Evolutionary conservation across 2,888 invertebrate species (phyloP).

Genomic region (Rhagonycha lutea): DNA sequence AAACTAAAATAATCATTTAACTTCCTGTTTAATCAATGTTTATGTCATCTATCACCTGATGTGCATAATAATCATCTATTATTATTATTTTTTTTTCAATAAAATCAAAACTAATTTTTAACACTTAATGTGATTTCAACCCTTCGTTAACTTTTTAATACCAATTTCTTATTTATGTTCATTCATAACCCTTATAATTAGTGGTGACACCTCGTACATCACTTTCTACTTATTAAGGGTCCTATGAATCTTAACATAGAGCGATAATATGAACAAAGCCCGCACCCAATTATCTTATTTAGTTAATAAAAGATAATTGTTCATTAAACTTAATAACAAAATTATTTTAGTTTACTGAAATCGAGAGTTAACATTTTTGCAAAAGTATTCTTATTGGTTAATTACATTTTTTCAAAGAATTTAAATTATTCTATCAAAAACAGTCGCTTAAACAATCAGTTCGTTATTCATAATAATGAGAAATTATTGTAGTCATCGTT

Average conservation of each 20-base stretch:
- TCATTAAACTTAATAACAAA: background rate
- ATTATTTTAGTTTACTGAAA: constrained; percentile 1
- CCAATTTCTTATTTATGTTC: background rate
- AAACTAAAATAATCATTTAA: background rate
- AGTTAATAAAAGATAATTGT: constrained; percentile 7
- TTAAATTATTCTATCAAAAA: background rate
- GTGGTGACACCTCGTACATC: background rate
- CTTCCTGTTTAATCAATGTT: background rate
- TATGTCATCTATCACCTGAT: background rate
- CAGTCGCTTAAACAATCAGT: background rate
- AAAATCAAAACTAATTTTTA: background rate
- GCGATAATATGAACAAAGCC: background rate
- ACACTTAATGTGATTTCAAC: background rate
- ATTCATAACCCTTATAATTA: background rate
- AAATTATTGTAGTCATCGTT: background rate
- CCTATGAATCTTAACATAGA: background rate
- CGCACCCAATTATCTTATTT: constrained; percentile 10
- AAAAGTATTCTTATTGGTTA: background rate
- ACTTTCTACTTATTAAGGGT: background rate
- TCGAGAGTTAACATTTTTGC: background rate
- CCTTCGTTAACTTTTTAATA: background rate
- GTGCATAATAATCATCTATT: background rate
- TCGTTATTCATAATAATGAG: background rate
- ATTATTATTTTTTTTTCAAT: background rate
- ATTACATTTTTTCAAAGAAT: background rate